Evolutionary conservation across 1,140 invertebrate species (phyloP), one percentile per base, ranked within the genome.

Genomic region (Trichomalopsis sarcophagae): DNA sequence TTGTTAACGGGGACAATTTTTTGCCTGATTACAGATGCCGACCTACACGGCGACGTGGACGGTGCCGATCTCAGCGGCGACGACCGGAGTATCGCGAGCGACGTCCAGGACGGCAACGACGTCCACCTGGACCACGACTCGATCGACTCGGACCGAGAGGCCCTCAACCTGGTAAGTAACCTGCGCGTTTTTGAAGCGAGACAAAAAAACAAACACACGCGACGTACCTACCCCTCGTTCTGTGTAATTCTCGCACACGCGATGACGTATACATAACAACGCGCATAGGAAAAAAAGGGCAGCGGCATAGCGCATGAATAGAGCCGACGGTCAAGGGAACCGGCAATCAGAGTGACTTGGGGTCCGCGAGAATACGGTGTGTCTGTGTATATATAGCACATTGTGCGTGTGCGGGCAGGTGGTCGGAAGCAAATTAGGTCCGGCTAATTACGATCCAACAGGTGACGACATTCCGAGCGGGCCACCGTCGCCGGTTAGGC

Each of bases 131-230:
- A 94, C 84, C 94, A 93, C 75, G 94, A 95, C 87, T 95, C 94
- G 82, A 92, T 94, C 89, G 94, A 94, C 81, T 94, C 94, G 13
- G 94, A 95, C 81, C 91, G 93, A 87, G 94, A 93, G 85, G 94
- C 94, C 14, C 93, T 95, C 30, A 95, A 95, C 86, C 88, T 95
- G 91, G 94, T 94, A 84, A 92, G 89, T 91, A 82, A 10, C 47
- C 47, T 71, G 4, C 6, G 9, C 11, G 40, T 30, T 74, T 2
- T 69, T 69, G 7, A 50, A 3, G 27, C 27, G 9, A 44, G 40
- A 44, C 5, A 40, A 44, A 13, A 71, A 40, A 81, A 50, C 33
- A 21, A 78, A 68, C 33, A 23, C 2, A 62, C 40, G 21, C 21
- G 23, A 33, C 33, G 33, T 36, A 36, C 33, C 27, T 23, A 76